Evolutionary conservation across 2,797 vertebrate genomes (phyloP), one percentile per base, ranked within the genome.

Genomic region (Tapirus indicus): DNA sequence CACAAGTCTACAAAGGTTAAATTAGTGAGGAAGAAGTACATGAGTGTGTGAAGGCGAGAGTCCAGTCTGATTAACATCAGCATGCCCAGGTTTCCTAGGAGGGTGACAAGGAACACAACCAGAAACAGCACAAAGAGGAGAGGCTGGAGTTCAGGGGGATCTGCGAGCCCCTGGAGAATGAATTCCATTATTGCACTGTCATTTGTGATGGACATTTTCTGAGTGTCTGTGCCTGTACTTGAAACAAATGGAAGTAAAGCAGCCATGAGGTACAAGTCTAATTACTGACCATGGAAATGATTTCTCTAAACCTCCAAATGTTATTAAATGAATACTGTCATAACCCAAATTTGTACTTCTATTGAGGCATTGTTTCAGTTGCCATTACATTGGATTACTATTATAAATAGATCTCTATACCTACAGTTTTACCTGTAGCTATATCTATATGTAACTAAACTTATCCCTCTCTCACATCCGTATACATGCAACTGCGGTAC

Each of bases 71-170:
- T 90, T 6, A 97, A 17, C 6, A 72, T 1, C 0, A 92, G 80
- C 92, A 97, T 32, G n/a, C 94, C 95, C 78, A 96, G n/a, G 56
- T 96, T 97, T 3, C 90, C 94, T 8, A 64, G 8, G 23, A 94
- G 21, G 1, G 96, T 97, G 79, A 83, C 9, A 0, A 97, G 68
- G 47, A 96, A 97, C 17, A 95, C 23, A 9, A 3, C 32, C 32
- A 97, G 94, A 21, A 97, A 97, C 12, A 96, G 18, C 18, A 47
- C 79, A 25, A 98, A 98, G 49, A 95, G 84, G 35, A 58, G 17
- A 8, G 83, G 54, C 44, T 94, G 94, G 56, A 97, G 92, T 9
- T 95, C 90, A 38, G 25, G 60, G 21, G 1, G 5, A n/a, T 83
- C 92, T 9, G 87, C 95, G 84, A 97, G 74, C 5, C 95, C 97